Conservation (phyloP, 2,888 invertebrate genomes). For the Salpingus planirostris region DNA sequence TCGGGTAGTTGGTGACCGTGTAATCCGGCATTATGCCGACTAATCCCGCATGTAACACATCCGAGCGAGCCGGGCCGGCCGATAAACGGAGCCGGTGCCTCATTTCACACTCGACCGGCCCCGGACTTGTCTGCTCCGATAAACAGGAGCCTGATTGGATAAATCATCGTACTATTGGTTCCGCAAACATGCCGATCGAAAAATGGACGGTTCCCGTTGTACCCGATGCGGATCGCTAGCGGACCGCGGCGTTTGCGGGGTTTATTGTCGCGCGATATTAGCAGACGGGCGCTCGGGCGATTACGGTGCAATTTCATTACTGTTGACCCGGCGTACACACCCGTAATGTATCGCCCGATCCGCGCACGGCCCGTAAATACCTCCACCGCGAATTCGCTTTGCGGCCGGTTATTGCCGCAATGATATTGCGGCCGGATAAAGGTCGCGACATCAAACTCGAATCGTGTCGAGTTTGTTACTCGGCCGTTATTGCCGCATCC, state of each 20-base stretch:
- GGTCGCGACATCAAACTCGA: too few species aligned
- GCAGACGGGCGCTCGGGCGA: slow-evolving; percentile 9
- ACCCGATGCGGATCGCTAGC: too few species aligned
- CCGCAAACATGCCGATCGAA: slow-evolving; percentile 29
- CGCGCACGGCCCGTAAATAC: too few species aligned
- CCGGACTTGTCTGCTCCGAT: slow-evolving; percentile 29
- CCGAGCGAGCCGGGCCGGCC: slow-evolving; percentile 22
- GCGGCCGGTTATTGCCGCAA: too few species aligned
- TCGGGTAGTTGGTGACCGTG: slow-evolving; percentile 30
- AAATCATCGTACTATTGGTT: slow-evolving; percentile 33
- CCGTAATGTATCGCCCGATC: too few species aligned
- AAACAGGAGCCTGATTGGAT: slow-evolving; percentile 32
- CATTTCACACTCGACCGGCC: slow-evolving; percentile 31
- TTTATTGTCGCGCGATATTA: slow-evolving; percentile 9
- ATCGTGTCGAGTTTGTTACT: too few species aligned
- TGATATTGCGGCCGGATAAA: too few species aligned
- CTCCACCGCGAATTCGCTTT: too few species aligned
- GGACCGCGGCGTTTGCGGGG: too few species aligned
- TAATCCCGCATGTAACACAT: slow-evolving; percentile 31
- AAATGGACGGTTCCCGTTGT: too few species aligned
- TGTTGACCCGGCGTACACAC: too few species aligned
- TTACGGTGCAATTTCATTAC: slow-evolving; percentile 12
- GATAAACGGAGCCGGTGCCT: slow-evolving; percentile 28
- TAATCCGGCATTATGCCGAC: slow-evolving; percentile 31
- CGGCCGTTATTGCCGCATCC: too few species aligned